Evolutionary conservation across 2,888 invertebrate species (phyloP), one percentile per base, ranked within the genome.

Genomic region (Pseudoips prasinana): DNA sequence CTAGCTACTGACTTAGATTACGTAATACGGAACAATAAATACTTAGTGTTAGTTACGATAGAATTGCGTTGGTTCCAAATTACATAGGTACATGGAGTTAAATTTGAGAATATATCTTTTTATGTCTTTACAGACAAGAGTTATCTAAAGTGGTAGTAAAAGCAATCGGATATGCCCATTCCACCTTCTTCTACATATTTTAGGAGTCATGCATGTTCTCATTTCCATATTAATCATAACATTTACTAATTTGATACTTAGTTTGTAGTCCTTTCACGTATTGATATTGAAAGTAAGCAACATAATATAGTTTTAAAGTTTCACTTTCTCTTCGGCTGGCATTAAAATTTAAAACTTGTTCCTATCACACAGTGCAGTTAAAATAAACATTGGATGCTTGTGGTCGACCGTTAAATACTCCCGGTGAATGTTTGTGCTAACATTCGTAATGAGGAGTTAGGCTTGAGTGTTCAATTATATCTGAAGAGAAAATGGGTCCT

Each of bases 271-370:
- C 45, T 44, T 55, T 60, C 73, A 74, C 74, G 73, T 67, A 59
- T 54, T 53, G 52, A 52, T 58, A 62, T 63, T 42, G 73, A 82
- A 81, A 81, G 80, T 67, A 48, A 53, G 69, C 64, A 68, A 65
- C 67, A 65, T 61, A 62, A 64, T 64, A 67, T 57, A 58, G 59
- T 63, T 71, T 69, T 49, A 58, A 59, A 54, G 46, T 56, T 38
- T 59, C 58, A 80, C 88, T 87, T 88, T 88, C 87, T 75, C 86
- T 71, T 47, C 65, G 46, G 50, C 54, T 46, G 67, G 48, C 78
- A 83, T 85, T 86, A 73, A 85, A 80, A 87, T 88, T 83, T 82
- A 72, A 85, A 86, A 84, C 86, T 84, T 79, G 88, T 85, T 85
- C 75, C 72, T 68, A 50, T 67, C 75, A 70, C 58, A 69, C 35